A percentile compares a stretch with the other conserved stretches of the same genome.
Conservation (phyloP, 2,113 vertebrate species). For the Kryptolebias marmoratus region DNA sequence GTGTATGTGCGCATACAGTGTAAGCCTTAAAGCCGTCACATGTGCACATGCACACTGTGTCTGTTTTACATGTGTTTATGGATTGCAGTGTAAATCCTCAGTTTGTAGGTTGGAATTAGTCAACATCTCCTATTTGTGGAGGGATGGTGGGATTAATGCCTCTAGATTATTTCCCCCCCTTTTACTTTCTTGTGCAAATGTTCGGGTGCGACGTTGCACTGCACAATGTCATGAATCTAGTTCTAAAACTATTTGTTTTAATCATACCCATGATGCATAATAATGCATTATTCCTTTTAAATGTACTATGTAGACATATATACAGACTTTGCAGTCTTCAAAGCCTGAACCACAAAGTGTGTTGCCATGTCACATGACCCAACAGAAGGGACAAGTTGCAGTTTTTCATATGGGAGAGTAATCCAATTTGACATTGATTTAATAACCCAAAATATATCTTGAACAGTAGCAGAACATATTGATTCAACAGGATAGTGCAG, state of each 20-base stretch:
- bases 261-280: not conserved
- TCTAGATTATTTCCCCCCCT: conserved; percentile 59
- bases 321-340: no score
- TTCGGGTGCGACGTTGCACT: conserved; percentile 24
- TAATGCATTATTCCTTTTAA: not conserved
- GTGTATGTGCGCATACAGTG: conserved; percentile 7
- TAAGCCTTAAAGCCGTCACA: conserved; percentile 46
- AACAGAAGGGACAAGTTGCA: not conserved
- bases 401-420: not conserved
- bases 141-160: conserved; percentile 55
- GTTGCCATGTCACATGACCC: no score
- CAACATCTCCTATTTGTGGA: conserved; percentile 49
- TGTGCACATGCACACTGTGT: conserved; percentile 38
- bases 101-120: conserved; percentile 69
- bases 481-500: conserved; percentile 6
- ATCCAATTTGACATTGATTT: not conserved
- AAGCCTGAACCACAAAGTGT: no score
- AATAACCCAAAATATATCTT: not conserved
- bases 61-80: conserved; percentile 54
- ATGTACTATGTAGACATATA: no score
- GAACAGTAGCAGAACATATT: not conserved
- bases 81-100: conserved; percentile 54
- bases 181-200: conserved; percentile 37
- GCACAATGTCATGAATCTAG: not conserved
- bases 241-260: not conserved